These are phyloP conservation scores for Rachycentron canadum DNA, from an alignment of 2,797 vertebrate species.

Conservation along the genomic window DNA sequence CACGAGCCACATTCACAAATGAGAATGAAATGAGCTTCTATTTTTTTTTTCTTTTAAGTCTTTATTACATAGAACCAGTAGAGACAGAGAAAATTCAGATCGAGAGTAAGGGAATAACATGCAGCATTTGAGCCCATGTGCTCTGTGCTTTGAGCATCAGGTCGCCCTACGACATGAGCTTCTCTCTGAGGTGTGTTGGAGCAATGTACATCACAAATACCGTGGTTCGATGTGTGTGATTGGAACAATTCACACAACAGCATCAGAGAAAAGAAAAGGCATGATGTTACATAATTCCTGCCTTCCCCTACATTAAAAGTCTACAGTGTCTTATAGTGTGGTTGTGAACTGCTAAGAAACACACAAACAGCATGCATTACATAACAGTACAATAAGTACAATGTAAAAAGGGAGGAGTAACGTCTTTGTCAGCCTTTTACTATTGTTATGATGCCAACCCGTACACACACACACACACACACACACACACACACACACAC, in stretches of 20 bases:
- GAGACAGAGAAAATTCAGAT: too few relatives aligned
- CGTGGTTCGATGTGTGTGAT: not conserved
- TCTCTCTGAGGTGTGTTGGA: not conserved
- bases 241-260: not conserved
- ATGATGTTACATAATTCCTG: not conserved
- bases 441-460: constrained; percentile 24
- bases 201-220: not conserved
- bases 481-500: constrained; percentile 2
- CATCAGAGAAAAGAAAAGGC: not conserved
- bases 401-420: constrained; percentile 26
- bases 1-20: not conserved
- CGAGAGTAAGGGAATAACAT: too few relatives aligned
- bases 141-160: too few relatives aligned
- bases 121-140: too few relatives aligned
- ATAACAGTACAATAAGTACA: constrained; percentile 33
- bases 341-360: not conserved
- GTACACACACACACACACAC: not conserved
- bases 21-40: not conserved
- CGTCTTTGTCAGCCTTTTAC: constrained; percentile 13
- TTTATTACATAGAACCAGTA: too few relatives aligned
- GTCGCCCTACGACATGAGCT: not conserved
- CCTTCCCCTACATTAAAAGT: not conserved
- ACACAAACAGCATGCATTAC: constrained; percentile 30
- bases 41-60: too few relatives aligned
- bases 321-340: not conserved